A percentile compares a stretch with the other conserved stretches of the same genome.
These are phyloP conservation scores for Antheraea mylitta DNA, from an alignment of 1,140 invertebrate species.

Conservation along the genomic window DNA sequence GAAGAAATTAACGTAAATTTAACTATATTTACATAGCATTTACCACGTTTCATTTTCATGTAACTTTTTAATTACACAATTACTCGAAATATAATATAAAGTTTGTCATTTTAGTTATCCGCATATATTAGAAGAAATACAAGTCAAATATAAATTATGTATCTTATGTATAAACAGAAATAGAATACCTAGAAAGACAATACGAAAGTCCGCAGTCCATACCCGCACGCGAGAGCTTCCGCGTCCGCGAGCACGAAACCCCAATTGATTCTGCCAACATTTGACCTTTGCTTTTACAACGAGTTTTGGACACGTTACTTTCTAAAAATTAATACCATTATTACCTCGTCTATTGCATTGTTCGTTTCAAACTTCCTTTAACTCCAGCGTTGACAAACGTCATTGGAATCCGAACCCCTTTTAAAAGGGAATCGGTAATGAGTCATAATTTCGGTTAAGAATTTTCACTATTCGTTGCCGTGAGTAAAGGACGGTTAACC, in stretches of 20 bases:
- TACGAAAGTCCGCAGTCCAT: background rate
- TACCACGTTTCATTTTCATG: too few species aligned
- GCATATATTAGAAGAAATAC: too few species aligned
- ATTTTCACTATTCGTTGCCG: background rate
- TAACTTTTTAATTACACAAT: too few species aligned
- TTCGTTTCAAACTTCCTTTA: background rate
- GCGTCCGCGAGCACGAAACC: slow-evolving; percentile 5
- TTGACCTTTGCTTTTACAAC: slow-evolving; percentile 10
- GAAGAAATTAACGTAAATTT: too few species aligned
- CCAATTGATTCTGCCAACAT: slow-evolving; percentile 8
- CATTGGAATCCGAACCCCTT: background rate
- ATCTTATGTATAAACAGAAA: background rate
- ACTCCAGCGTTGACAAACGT: background rate
- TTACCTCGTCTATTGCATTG: background rate
- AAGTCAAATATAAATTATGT: background rate
- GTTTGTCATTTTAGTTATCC: too few species aligned
- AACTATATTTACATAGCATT: too few species aligned
- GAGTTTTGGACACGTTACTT: slow-evolving; percentile 7
- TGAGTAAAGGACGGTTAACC: background rate
- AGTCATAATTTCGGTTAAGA: background rate
- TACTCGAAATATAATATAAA: too few species aligned
- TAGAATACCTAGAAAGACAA: background rate
- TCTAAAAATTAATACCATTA: slow-evolving; percentile 3
- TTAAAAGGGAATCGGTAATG: background rate
- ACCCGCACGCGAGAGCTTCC: background rate